A percentile compares a stretch with the other conserved stretches of the same genome.
Conservation (phyloP, 2,113 vertebrate genomes). For the Toxotes chatareus region DNA sequence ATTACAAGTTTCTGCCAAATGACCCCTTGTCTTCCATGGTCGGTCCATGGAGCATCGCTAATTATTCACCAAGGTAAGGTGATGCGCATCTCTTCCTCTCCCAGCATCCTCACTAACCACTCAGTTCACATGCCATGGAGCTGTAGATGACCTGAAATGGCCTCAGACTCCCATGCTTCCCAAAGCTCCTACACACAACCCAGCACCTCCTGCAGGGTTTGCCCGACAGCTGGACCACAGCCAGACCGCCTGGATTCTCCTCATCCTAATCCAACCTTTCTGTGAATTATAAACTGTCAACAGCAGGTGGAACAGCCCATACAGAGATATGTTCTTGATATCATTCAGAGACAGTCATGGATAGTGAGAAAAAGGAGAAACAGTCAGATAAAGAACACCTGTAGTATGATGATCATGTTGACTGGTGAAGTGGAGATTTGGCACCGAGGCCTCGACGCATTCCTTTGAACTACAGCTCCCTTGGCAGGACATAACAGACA, state of each 20-base stretch:
- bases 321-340: constrained; percentile 22
- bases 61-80: constrained; percentile 23
- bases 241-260: constrained; percentile 32
- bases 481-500: constrained; percentile 71
- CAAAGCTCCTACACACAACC: constrained; percentile 34
- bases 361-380: constrained; percentile 13
- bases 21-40: constrained; percentile 4
- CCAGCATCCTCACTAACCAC: background rate
- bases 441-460: constrained; percentile 26
- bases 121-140: constrained; percentile 19
- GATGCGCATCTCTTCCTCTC: constrained; percentile 34
- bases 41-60: constrained; percentile 14
- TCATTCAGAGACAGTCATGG: constrained; percentile 8
- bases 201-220: constrained; percentile 1
- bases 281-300: constrained; percentile 18
- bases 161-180: constrained; percentile 25
- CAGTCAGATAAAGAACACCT: constrained; percentile 41
- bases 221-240: constrained; percentile 15
- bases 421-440: constrained; percentile 54
- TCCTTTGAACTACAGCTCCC: constrained; percentile 63
- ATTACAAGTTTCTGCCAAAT: constrained; percentile 22
- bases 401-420: constrained; percentile 39
- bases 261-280: constrained; percentile 6
- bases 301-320: constrained; percentile 36
- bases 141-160: constrained; percentile 46